Evolutionary conservation across 2,888 invertebrate genomes (phyloP).

Genomic region (Athetis lepigone): DNA sequence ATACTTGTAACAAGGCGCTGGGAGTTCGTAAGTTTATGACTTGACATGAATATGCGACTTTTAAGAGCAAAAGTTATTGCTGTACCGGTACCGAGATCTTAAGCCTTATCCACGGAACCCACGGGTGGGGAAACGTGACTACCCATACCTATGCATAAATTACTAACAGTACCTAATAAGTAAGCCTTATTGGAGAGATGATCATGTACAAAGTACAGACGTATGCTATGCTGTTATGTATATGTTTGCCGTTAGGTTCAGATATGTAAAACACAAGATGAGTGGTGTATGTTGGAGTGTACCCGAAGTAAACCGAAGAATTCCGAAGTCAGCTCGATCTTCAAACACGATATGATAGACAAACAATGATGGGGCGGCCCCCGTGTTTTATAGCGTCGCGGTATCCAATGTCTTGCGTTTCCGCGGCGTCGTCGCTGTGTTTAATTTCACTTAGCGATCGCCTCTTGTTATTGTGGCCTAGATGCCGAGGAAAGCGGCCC

Average conservation of each 20-base stretch:
- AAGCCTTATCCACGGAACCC: conserved; percentile 37
- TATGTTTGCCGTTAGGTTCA: conserved; percentile 48
- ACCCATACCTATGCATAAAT: conserved; percentile 47
- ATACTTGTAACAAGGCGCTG: conserved; percentile 8
- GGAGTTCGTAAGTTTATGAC: conserved; percentile 27
- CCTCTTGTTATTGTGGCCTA: conserved; percentile 80
- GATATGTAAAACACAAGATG: conserved; percentile 54
- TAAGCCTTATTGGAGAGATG: conserved; percentile 31
- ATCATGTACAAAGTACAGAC: conserved; percentile 44
- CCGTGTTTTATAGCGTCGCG: conserved; percentile 52
- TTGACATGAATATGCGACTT: conserved; percentile 39
- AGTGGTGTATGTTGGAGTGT: conserved; percentile 33
- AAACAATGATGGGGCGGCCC: conserved; percentile 56
- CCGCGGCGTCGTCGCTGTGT: conserved; percentile 66
- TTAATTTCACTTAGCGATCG: conserved; percentile 77
- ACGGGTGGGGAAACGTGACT: conserved; percentile 55
- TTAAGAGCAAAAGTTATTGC: conserved; percentile 58
- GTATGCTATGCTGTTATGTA: conserved; percentile 46
- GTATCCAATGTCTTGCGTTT: conserved; percentile 64
- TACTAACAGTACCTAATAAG: conserved; percentile 51
- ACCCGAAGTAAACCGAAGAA: conserved; percentile 21
- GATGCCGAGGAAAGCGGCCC: conserved; percentile 80
- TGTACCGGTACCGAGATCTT: conserved; percentile 47
- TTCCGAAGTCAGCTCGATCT: conserved; percentile 36
- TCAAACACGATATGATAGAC: conserved; percentile 26